phyloP scores from a whole-genome alignment of 2,888 invertebrate species.

The Calliscelio sp. region DNA sequence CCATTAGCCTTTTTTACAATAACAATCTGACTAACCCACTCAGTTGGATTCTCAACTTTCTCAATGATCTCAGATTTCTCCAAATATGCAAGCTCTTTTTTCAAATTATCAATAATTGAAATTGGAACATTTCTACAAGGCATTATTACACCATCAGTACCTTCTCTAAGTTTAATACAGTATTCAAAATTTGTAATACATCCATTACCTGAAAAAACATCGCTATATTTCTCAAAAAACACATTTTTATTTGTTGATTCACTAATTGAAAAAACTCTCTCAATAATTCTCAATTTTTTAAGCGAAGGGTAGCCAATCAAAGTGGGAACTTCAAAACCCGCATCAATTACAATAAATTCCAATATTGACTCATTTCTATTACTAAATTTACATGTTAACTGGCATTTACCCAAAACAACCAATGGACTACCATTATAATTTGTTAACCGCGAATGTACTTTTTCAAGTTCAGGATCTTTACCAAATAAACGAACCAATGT shows the following conservation, averaged over 20 bases:
- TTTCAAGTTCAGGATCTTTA: conserved; percentile 39
- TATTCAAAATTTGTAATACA: conserved; percentile 71
- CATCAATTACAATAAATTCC: conserved; percentile 54
- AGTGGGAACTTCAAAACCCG: conserved; percentile 44
- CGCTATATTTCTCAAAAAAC: conserved; percentile 33
- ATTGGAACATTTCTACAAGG: conserved; percentile 70
- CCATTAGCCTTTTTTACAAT: conserved; percentile 66
- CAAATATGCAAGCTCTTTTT: conserved; percentile 61
- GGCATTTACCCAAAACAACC: conserved; percentile 47
- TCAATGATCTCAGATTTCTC: conserved; percentile 51
- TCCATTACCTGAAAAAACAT: conserved; percentile 55
- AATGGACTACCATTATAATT: conserved; percentile 48
- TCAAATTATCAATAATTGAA: conserved; percentile 39
- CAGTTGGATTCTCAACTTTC: conserved; percentile 72
- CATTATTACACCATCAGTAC: conserved; percentile 49
- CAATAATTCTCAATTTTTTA: conserved; percentile 48
- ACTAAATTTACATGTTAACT: conserved; percentile 55
- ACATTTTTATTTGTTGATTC: not conserved
- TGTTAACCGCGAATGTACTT: conserved; percentile 21
- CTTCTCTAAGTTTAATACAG: conserved; percentile 72
- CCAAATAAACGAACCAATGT: conserved; percentile 30
- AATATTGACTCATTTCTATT: conserved; percentile 24
- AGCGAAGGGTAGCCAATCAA: conserved; percentile 50
- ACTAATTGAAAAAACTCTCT: conserved; percentile 32
- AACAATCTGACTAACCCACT: conserved; percentile 76